Evolutionary conservation across 2,888 invertebrate genomes (phyloP).

Genomic region (Ochropleura plecta): DNA sequence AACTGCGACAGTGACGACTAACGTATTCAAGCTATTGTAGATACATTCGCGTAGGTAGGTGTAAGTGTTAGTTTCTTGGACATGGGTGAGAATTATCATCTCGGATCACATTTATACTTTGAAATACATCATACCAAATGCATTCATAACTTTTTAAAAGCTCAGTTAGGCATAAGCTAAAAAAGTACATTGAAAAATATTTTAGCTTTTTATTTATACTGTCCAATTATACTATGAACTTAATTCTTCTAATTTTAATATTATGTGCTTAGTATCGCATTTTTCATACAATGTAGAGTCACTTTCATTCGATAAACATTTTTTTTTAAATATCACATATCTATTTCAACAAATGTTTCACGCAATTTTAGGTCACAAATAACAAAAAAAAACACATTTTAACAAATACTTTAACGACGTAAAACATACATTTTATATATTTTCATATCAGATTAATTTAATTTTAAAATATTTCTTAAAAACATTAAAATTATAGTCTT

Average conservation of each 20-base stretch:
- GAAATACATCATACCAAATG: slow-evolving; percentile 2
- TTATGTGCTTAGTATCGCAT: slow-evolving; percentile 16
- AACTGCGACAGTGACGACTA: slow-evolving; percentile 11
- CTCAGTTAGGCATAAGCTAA: not conserved
- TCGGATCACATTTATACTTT: slow-evolving; percentile 50
- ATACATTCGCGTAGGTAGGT: slow-evolving; percentile 46
- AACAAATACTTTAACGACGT: slow-evolving; percentile 4
- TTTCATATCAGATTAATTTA: slow-evolving; percentile 45
- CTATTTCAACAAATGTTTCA: not conserved
- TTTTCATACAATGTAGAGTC: slow-evolving; percentile 33
- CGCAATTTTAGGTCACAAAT: slow-evolving; percentile 5
- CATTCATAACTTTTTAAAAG: not conserved
- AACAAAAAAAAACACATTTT: not conserved
- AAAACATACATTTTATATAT: slow-evolving; percentile 35
- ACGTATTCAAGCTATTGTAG: slow-evolving; percentile 44
- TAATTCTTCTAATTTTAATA: not conserved
- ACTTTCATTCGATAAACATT: slow-evolving; percentile 11
- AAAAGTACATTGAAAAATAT: not conserved
- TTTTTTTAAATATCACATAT: not conserved
- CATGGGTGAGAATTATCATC: slow-evolving; percentile 90
- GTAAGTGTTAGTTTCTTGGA: slow-evolving; percentile 76
- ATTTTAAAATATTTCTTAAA: slow-evolving; percentile 60
- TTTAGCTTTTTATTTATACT: slow-evolving; percentile 16
- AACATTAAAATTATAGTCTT: slow-evolving; percentile 76
- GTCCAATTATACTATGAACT: not conserved